These are phyloP conservation scores for Sebastes vulpes DNA, from an alignment of 2,797 vertebrate genomes.

Conservation along the genomic window DNA sequence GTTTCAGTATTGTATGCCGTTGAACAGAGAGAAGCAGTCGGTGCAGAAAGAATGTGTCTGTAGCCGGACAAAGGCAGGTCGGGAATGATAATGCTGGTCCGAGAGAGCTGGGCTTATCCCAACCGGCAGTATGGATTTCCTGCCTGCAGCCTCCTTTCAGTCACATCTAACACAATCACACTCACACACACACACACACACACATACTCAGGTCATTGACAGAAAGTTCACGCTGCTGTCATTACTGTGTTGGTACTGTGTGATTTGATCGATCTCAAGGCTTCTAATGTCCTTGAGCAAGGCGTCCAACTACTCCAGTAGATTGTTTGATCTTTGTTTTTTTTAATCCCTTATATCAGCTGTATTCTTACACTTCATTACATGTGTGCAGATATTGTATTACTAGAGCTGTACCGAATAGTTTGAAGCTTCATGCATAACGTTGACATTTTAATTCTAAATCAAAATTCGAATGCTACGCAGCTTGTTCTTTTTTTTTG, in stretches of 20 bases:
- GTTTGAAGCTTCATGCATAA: neutral
- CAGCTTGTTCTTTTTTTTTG: neutral
- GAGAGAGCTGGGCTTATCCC: constrained; percentile 78
- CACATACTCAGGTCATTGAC: neutral
- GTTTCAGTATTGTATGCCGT: constrained; percentile 13
- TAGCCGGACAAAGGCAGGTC: constrained; percentile 76
- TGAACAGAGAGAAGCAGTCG: constrained; percentile 39
- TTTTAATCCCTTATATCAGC: neutral
- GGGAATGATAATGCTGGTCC: constrained; percentile 78
- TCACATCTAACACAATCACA: constrained; percentile 38
- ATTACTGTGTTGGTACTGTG: neutral
- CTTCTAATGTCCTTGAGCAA: neutral
- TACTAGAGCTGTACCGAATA: neutral
- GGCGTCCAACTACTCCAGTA: neutral
- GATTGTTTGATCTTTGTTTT: neutral
- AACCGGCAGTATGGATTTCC: constrained; percentile 81
- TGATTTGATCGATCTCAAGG: neutral
- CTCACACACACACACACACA: neutral
- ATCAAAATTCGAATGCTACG: neutral
- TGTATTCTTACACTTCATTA: neutral
- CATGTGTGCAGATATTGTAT: neutral
- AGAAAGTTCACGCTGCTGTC: constrained; percentile 8
- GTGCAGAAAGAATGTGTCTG: constrained; percentile 78
- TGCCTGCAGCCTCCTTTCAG: constrained; percentile 74
- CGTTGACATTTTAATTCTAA: neutral